Conservation (phyloP, 2,113 vertebrate species). For the Numenius arquata region DNA sequence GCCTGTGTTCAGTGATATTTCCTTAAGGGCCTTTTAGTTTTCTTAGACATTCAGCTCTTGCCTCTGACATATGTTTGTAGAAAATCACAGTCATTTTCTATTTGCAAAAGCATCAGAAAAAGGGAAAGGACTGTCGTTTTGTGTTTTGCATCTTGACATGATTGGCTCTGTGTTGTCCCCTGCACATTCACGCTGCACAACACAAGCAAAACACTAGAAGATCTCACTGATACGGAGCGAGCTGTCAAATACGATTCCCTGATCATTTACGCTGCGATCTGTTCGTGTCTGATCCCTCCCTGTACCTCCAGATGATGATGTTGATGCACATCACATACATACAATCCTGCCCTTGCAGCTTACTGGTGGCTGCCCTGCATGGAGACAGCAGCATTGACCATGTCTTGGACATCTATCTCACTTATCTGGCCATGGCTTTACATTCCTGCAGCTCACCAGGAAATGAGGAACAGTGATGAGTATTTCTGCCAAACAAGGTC, state of each 20-base stretch:
- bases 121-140: background rate
- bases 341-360: no score
- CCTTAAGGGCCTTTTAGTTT: background rate
- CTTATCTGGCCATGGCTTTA: background rate
- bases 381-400: background rate
- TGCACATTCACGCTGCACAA: accelerated
- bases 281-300: accelerated
- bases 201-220: background rate
- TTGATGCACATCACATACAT: accelerated
- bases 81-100: background rate
- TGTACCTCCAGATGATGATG: background rate
- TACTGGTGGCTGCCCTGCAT: accelerated
- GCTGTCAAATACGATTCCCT: background rate
- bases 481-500: background rate
- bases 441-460: background rate
- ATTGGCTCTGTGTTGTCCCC: background rate
- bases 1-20: background rate
- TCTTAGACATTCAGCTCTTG: background rate
- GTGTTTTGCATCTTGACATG: background rate
- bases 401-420: background rate
- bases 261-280: background rate
- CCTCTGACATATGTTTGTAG: background rate
- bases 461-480: background rate
- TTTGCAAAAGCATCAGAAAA: background rate
- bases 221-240: accelerated